Base-by-base conservation (phyloP, 1,140 invertebrate species). In the Hylaeus anthracinus region DNA sequence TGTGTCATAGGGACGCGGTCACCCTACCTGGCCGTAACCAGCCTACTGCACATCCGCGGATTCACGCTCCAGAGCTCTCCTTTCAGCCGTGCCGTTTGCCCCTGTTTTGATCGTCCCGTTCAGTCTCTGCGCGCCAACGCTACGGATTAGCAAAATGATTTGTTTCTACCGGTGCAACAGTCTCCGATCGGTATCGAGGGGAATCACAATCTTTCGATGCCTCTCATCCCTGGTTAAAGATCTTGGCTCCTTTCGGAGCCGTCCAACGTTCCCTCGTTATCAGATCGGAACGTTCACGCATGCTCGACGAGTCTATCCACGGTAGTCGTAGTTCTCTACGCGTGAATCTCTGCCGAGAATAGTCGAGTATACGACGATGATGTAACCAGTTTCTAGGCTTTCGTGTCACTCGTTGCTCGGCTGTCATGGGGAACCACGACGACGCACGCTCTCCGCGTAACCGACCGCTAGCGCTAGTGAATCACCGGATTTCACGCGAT, bases 301-400 rank as follows among this genome's bases (percentile, higher is more conserved):
- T 9, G 15, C 9, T 15, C 61, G 51, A 5, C 3, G 56, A 26
- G 75, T 41, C 43, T 39, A 37, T 43, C 55, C 43, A 37, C 43
- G 26, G 43, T 12, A 43, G 12, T 65, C 45, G 14, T 48, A 53
- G 72, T 45, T 45, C 6, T 48, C 61, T 43, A 53, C 71, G 74
- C 71, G 72, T 80, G 78, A 80, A 80, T 74, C 78, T 80, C 53
- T 43, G 63, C 63, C 72, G 72, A 48, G 26, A 74, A 53, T 80
- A 80, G 79, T 67, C 61, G 48, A 65, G 67, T 41, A 81, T 81
- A 76, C 79, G 66, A 72, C 56, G 72, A 71, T 87, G 86, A 85
- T 87, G 82, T 80, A 85, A 84, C 79, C 79, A 75, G 79, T 84
- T 85, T 85, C 82, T 87, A 87, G 82, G 79, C 86, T 77, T 85